Base-by-base conservation (phyloP, 2,888 invertebrate species). In the Eristalinus sepulchralis region DNA sequence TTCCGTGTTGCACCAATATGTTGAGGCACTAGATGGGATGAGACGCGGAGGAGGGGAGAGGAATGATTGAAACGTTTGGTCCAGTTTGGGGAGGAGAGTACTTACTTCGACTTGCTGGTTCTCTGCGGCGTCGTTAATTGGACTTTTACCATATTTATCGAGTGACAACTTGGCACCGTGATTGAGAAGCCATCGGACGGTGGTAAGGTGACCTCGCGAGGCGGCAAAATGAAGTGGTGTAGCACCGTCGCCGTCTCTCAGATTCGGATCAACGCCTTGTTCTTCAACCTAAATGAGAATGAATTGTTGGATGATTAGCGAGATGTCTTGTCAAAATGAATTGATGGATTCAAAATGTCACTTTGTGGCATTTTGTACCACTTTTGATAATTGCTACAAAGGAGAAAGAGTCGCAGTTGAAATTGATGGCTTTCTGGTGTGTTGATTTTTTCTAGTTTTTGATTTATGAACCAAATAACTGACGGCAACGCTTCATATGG, bases 201-300 rank as follows among this genome's bases (percentile, higher is more conserved):
- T 96, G 78, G 95, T 94, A 57, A 96, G 93, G 90, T 97, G 97
- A 0, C 97, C 97, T 67, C 97, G 94, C 73, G 97, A 96, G 2
- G 97, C 97, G 4, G 97, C 97, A 92, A 97, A 97, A 93, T 98
- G 98, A 36, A 97, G 94, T 0, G 97, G 96, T 1, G 97, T 97
- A 11, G 97, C 97, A 0, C 97, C 97, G 90, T 98, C 97, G 4
- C 97, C 97, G 90, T 97, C 97, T 60, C 96, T 93, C 67, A 97
- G 94, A 92, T 97, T 97, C 0, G 97, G 96, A 92, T 97, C 97
- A 62, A 97, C 96, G 17, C 95, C 95, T 90, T 97, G 96, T 78
- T 97, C 97, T 89, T 96, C 95, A 47, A 97, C 96, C 96, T 96
- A 91, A 88, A 82, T 87, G 70, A 66, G 20, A 66, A 24, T 57